phyloP scores from a whole-genome alignment of 2,888 invertebrate genomes.

The Strigamia maritima region DNA sequence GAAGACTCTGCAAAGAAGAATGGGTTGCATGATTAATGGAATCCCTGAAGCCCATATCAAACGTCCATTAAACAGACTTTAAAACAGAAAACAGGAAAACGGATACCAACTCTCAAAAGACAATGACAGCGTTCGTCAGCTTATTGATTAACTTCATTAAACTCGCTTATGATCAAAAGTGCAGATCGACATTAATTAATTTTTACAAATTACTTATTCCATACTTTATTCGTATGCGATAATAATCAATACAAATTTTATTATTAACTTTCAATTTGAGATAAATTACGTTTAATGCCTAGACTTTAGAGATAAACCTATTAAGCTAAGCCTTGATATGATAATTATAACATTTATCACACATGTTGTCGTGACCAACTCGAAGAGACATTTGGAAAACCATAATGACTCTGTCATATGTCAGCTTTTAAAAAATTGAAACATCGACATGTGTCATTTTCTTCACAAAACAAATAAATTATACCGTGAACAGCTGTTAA shows the following conservation, averaged over 20 bases:
- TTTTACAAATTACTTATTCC: no score
- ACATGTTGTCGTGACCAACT: neutral
- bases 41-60: constrained; percentile 5
- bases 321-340: neutral
- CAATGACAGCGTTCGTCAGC: neutral
- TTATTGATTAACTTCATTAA: neutral
- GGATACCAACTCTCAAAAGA: constrained; percentile 1
- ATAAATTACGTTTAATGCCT: no score
- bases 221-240: no score
- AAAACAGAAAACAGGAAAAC: neutral
- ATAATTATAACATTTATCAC: neutral
- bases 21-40: constrained; percentile 28
- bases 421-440: neutral
- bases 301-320: neutral
- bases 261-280: no score
- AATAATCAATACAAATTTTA: no score
- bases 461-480: no score
- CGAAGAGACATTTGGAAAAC: neutral
- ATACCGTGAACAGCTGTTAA: no score
- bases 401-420: neutral
- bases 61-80: neutral
- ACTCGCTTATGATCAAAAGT: neutral
- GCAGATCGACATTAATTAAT: no score
- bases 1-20: neutral
- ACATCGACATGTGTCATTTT: neutral